These are phyloP conservation scores for Omphaloscelis lunosa DNA, from an alignment of 2,888 invertebrate genomes.

Conservation along the genomic window DNA sequence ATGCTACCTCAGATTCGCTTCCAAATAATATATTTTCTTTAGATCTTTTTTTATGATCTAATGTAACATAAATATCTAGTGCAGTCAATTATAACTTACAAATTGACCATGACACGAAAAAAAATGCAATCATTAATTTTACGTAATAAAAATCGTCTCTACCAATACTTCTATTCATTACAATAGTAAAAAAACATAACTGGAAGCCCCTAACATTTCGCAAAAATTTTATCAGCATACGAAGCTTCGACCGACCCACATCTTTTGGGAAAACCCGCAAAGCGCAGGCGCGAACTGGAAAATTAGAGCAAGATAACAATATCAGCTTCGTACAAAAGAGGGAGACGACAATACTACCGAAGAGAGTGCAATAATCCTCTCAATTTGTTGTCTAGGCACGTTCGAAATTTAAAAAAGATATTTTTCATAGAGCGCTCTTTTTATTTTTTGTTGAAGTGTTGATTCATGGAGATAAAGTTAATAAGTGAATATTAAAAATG, in stretches of 20 bases:
- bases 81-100: not conserved
- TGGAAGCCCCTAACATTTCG: constrained; percentile 44
- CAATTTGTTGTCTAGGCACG: constrained; percentile 85
- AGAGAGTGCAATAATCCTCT: constrained; percentile 83
- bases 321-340: constrained; percentile 68
- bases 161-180: not conserved
- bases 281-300: constrained; percentile 86
- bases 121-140: not conserved
- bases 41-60: not conserved
- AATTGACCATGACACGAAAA: not conserved
- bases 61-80: not conserved
- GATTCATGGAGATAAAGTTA: constrained; percentile 33
- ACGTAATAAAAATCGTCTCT: not conserved
- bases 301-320: constrained; percentile 76
- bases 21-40: not conserved
- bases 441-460: constrained; percentile 44
- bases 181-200: not conserved
- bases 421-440: constrained; percentile 44
- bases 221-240: constrained; percentile 74
- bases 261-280: constrained; percentile 83
- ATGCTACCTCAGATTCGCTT: constrained; percentile 33
- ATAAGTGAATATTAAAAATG: constrained; percentile 22
- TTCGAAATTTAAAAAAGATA: constrained; percentile 79
- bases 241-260: constrained; percentile 84
- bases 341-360: constrained; percentile 71